phyloP scores from a whole-genome alignment of 2,797 vertebrate species.

The Balearica regulorum region DNA sequence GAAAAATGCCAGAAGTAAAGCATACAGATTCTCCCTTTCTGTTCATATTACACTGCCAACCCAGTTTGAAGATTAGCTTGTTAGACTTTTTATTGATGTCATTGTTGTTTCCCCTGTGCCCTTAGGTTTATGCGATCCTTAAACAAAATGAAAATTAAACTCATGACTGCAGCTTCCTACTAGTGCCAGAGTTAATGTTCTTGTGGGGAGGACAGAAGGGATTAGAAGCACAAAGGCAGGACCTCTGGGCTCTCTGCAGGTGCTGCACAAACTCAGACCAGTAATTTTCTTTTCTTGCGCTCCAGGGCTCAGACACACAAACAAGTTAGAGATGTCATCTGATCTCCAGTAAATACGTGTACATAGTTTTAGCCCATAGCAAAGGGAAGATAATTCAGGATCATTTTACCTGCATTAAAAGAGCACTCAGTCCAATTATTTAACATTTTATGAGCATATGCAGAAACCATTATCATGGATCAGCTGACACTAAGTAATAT shows the following conservation, averaged over 20 bases:
- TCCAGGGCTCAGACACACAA: background rate
- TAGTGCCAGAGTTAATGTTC: background rate
- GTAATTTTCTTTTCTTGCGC: background rate
- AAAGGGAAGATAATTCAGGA: constrained; percentile 17
- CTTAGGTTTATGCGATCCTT: background rate
- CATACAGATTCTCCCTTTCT: background rate
- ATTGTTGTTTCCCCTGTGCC: background rate
- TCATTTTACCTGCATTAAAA: constrained; percentile 41
- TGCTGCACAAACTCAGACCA: background rate
- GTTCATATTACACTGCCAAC: background rate
- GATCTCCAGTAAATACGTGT: background rate
- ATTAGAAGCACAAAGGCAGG: background rate
- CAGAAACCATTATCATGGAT: background rate
- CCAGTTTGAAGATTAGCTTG: background rate
- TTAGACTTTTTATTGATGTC: constrained; percentile 4
- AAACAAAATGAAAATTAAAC: constrained; percentile 40
- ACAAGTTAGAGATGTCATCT: background rate
- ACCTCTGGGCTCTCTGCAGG: background rate
- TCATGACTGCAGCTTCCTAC: background rate
- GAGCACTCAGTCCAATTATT: constrained; percentile 26
- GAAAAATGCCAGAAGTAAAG: background rate
- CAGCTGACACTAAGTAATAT: background rate
- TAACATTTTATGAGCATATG: background rate
- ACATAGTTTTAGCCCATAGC: background rate
- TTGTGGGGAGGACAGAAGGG: background rate